A percentile compares a stretch with the other conserved stretches of the same genome.
Evolutionary conservation across 2,113 vertebrate genomes (phyloP).

Genomic region (Microtus oregoni): DNA sequence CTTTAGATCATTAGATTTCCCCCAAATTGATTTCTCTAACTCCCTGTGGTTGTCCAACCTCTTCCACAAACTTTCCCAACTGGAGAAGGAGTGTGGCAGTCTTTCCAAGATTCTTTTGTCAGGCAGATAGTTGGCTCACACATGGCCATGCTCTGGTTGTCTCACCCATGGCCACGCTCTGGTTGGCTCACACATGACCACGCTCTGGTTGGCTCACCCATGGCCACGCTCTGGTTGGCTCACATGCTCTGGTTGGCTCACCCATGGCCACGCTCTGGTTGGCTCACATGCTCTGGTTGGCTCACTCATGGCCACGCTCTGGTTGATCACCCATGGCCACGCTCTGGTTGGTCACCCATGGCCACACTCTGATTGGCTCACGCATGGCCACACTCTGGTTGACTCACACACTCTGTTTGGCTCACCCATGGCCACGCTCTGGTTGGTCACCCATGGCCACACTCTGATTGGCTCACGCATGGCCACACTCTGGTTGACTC

Average conservation of each 20-base stretch:
- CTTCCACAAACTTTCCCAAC: not conserved
- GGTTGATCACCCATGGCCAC: not conserved
- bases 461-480: too few relatives aligned
- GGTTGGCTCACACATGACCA: too few relatives aligned
- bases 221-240: not conserved
- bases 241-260: too few relatives aligned
- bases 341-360: not conserved
- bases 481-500: not conserved
- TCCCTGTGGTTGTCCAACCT: not conserved
- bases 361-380: too few relatives aligned
- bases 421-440: too few relatives aligned
- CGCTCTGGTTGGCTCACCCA: too few relatives aligned
- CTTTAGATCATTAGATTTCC: not conserved
- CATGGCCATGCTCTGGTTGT: too few relatives aligned
- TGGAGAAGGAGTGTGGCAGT: not conserved
- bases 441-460: too few relatives aligned
- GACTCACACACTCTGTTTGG: not conserved
- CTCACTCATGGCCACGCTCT: too few relatives aligned
- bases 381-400: not conserved
- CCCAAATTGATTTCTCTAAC: not conserved
- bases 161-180: too few relatives aligned
- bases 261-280: too few relatives aligned
- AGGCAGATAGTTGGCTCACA: not conserved
- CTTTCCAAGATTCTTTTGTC: not conserved
- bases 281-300: too few relatives aligned